Evolutionary conservation across 64 coral and sea anemone species (phyloP).

Genomic region (Anthopleura sola): DNA sequence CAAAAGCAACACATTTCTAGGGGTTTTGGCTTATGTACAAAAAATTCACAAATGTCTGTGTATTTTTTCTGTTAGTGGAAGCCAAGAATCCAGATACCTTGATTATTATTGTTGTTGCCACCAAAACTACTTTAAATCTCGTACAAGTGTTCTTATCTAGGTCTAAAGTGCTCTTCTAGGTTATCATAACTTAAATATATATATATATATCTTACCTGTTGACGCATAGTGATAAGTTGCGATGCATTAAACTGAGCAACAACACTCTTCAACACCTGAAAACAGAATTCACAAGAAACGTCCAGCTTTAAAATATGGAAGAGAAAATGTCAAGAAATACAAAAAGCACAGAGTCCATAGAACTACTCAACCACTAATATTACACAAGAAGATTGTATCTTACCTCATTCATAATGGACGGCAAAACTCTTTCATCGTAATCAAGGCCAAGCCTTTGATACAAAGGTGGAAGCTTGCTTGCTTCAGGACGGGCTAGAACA

Average conservation of each 20-base stretch:
- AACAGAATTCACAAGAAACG: background rate
- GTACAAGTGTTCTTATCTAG: no score
- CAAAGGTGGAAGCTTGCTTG: conserved; percentile 68
- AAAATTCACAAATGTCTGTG: no score
- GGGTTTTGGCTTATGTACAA: no score
- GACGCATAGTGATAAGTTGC: conserved; percentile 97
- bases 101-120: no score
- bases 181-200: no score
- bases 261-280: conserved; percentile 75
- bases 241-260: conserved; percentile 99
- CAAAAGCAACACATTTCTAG: no score
- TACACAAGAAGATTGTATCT: background rate
- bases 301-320: background rate
- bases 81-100: no score
- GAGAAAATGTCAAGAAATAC: background rate
- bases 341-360: background rate
- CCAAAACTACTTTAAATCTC: no score
- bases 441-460: conserved; percentile 93
- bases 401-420: conserved; percentile 99
- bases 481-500: conserved; percentile 92
- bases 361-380: background rate
- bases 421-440: conserved; percentile 94
- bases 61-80: no score
- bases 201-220: conserved; percentile 97
- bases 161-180: no score